These are phyloP conservation scores for Dendrocopos noguchii DNA, from an alignment of 2,113 vertebrate genomes.

Conservation along the genomic window DNA sequence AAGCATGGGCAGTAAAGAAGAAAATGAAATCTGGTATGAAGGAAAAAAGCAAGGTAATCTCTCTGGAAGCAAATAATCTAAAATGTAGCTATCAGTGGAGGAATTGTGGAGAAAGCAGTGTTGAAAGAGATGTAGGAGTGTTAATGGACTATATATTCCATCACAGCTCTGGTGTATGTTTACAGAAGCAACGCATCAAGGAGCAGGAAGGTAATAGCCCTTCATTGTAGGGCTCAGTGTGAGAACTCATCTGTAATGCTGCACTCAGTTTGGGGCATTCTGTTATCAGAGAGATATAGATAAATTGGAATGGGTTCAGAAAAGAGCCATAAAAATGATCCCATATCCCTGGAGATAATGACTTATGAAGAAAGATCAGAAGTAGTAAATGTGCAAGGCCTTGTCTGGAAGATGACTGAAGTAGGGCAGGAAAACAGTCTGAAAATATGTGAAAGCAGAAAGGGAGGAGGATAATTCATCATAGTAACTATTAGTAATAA, in stretches of 20 bases:
- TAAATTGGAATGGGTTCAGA: slow-evolving; percentile 63
- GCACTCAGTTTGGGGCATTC: slow-evolving; percentile 45
- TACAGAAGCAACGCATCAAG: slow-evolving; percentile 46
- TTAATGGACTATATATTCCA: slow-evolving; percentile 58
- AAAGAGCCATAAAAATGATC: slow-evolving; percentile 67
- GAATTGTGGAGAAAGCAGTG: slow-evolving; percentile 28
- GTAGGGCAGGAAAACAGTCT: slow-evolving; percentile 32
- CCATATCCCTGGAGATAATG: slow-evolving; percentile 53
- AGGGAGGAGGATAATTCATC: slow-evolving; percentile 51
- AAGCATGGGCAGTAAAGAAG: slow-evolving; percentile 17
- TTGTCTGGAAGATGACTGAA: slow-evolving; percentile 56
- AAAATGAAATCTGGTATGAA: slow-evolving; percentile 47
- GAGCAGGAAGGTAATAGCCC: slow-evolving; percentile 43
- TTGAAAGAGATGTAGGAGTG: slow-evolving; percentile 41
- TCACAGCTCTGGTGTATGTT: slow-evolving; percentile 32
- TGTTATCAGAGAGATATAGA: slow-evolving; percentile 59
- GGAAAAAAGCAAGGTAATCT: slow-evolving; percentile 14
- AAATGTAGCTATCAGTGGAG: slow-evolving; percentile 8
- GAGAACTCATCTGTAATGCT: slow-evolving; percentile 48
- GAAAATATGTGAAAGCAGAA: slow-evolving; percentile 48
- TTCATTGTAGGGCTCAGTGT: slow-evolving; percentile 8
- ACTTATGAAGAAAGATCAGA: slow-evolving; percentile 66
- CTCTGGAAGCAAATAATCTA: slow-evolving; percentile 39
- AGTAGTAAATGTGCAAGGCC: slow-evolving; percentile 51
- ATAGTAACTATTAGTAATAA: slow-evolving; percentile 50